Conservation (phyloP, 2,888 invertebrate genomes). For the Nephrocerus scutellatus region DNA sequence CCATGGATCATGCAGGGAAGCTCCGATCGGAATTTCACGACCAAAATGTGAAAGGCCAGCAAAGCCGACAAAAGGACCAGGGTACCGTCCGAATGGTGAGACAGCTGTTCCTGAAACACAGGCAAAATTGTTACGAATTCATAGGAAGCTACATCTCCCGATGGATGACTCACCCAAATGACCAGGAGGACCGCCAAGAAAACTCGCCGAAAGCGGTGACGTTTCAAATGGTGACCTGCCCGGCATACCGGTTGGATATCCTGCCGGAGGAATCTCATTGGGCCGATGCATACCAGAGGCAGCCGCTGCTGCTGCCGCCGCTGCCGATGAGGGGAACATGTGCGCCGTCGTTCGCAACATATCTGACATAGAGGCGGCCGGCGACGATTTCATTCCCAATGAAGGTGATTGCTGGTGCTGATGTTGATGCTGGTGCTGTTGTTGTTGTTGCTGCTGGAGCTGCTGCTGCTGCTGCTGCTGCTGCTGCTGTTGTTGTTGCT, state of each 20-base stretch:
- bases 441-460: conserved; percentile 22
- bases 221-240: conserved; percentile 57
- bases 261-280: conserved; percentile 52
- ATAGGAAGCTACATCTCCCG: conserved; percentile 5
- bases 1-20: conserved; percentile 60
- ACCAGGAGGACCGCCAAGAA: conserved; percentile 57
- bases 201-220: conserved; percentile 58
- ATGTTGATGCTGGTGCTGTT: conserved; percentile 20
- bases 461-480: conserved; percentile 17
- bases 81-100: conserved; percentile 76
- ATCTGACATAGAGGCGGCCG: conserved; percentile 40
- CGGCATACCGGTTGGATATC: conserved; percentile 38
- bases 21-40: conserved; percentile 55
- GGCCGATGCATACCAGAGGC: conserved; percentile 46
- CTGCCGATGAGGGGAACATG: conserved; percentile 50
- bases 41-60: conserved; percentile 63
- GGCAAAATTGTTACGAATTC: background rate
- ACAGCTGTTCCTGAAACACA: conserved; percentile 55
- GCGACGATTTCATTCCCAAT: conserved; percentile 40
- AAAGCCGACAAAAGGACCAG: conserved; percentile 60
- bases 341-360: conserved; percentile 65
- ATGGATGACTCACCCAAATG: conserved; percentile 59
- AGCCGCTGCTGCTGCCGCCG: conserved; percentile 40
- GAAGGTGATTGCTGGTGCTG: conserved; percentile 3
- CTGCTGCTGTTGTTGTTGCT: conserved; percentile 22